phyloP scores from a whole-genome alignment of 1,140 invertebrate genomes.

The Magallana ariakensis region DNA sequence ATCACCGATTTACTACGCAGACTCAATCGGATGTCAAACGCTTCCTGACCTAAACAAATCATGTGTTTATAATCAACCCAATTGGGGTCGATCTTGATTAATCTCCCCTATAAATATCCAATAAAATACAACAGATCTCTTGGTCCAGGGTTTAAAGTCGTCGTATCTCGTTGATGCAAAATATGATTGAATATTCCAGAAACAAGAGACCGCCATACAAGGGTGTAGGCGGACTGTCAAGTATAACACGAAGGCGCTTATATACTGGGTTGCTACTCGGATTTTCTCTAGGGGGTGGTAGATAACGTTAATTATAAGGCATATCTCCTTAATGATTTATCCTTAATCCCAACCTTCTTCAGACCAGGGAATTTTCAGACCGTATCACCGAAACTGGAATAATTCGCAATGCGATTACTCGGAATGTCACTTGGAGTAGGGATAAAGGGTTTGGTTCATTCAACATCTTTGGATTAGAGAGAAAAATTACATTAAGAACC shows the following conservation, averaged over 20 bases:
- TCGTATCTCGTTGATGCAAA: constrained; percentile 19
- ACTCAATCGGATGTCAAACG: background rate
- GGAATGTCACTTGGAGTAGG: too few species aligned
- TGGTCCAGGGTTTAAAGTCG: background rate
- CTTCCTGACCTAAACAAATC: constrained; percentile 8
- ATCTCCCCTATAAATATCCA: constrained; percentile 4
- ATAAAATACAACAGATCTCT: constrained; percentile 17
- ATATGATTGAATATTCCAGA: constrained; percentile 18
- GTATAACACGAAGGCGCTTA: background rate
- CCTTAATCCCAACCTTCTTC: background rate
- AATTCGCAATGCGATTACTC: too few species aligned
- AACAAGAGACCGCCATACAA: background rate
- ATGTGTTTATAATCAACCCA: background rate
- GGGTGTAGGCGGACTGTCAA: constrained; percentile 21
- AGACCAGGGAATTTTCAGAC: constrained; percentile 4
- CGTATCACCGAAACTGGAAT: background rate
- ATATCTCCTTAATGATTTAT: constrained; percentile 24
- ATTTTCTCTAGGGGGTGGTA: constrained; percentile 15
- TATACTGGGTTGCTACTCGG: background rate
- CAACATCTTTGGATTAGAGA: too few species aligned
- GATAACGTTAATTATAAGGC: constrained; percentile 20
- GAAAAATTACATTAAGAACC: too few species aligned
- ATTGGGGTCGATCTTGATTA: constrained; percentile 32
- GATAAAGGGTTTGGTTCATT: too few species aligned
- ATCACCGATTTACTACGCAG: constrained; percentile 24